A percentile compares a stretch with the other conserved stretches of the same genome.
phyloP scores from a whole-genome alignment of 2,888 invertebrate species.

The Drosophila setosimentum region DNA sequence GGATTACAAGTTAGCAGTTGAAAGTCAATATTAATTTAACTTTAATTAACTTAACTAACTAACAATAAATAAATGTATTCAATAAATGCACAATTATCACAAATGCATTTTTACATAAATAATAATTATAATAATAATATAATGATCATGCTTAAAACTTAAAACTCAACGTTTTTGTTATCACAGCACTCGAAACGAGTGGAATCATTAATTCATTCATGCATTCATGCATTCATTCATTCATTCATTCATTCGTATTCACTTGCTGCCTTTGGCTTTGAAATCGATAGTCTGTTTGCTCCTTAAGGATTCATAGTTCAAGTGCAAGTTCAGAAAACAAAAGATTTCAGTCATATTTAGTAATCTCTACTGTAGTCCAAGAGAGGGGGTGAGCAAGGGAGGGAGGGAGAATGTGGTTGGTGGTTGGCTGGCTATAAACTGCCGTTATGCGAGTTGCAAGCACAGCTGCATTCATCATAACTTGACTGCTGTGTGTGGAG shows the following conservation, averaged over 20 bases:
- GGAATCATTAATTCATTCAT: no score
- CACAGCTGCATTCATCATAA: slow-evolving; percentile 32
- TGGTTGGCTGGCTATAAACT: slow-evolving; percentile 59
- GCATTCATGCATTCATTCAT: slow-evolving; percentile 36
- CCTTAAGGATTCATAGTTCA: slow-evolving; percentile 14
- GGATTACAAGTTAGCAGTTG: not conserved
- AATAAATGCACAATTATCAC: slow-evolving; percentile 8
- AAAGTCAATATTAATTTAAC: no score
- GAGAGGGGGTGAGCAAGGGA: not conserved
- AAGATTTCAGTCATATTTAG: not conserved
- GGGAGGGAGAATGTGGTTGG: not conserved
- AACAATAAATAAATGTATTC: no score
- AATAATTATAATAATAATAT: not conserved
- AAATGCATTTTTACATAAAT: slow-evolving; percentile 12
- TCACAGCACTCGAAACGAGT: slow-evolving; percentile 27
- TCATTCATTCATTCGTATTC: slow-evolving; percentile 39
- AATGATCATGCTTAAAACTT: no score
- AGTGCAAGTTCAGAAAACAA: slow-evolving; percentile 56
- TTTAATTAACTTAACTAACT: no score
- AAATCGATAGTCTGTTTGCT: slow-evolving; percentile 30
- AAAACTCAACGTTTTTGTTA: slow-evolving; percentile 7
- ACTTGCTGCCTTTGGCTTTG: slow-evolving; percentile 46
- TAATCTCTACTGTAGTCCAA: not conserved
- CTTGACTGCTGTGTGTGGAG: slow-evolving; percentile 10
- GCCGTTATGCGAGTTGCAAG: slow-evolving; percentile 44